Conservation (phyloP, 2,888 invertebrate genomes). For the Lepidonotus clava region DNA sequence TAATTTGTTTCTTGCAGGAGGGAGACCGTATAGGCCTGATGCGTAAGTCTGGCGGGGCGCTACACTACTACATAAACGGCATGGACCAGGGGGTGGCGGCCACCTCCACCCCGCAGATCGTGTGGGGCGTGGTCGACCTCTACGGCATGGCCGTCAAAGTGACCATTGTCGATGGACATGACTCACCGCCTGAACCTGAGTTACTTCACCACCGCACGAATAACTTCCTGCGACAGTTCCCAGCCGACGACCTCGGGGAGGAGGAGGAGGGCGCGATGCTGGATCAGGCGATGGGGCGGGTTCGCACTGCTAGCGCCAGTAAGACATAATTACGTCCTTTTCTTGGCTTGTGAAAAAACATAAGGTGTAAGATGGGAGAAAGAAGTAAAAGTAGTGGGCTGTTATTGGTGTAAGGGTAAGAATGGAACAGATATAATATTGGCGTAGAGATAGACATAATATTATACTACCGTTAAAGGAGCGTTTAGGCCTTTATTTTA, state of each 20-base stretch:
- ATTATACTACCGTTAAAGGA: too few species aligned
- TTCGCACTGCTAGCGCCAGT: too few species aligned
- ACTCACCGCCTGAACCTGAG: conserved; percentile 53
- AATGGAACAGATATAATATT: too few species aligned
- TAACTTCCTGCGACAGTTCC: conserved; percentile 70
- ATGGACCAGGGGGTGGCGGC: conserved; percentile 91
- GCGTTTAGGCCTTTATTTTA: too few species aligned
- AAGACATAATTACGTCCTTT: too few species aligned
- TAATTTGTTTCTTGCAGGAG: conserved; percentile 83
- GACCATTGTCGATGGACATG: conserved; percentile 75
- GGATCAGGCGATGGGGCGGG: too few species aligned
- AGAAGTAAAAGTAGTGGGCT: too few species aligned
- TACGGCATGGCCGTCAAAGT: conserved; percentile 84
- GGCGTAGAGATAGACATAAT: too few species aligned
- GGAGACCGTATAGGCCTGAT: conserved; percentile 96
- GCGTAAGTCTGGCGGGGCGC: conserved; percentile 89
- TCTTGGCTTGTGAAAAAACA: too few species aligned
- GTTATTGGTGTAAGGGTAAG: too few species aligned
- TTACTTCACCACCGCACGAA: conserved; percentile 60
- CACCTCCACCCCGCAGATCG: conserved; percentile 88
- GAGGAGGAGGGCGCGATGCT: conserved; percentile 63
- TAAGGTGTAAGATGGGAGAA: too few species aligned
- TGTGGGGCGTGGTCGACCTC: conserved; percentile 97
- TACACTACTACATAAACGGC: conserved; percentile 96
- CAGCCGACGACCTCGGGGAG: conserved; percentile 71